phyloP scores from a whole-genome alignment of 2,888 invertebrate species.

The Sarcophaga variegata region DNA sequence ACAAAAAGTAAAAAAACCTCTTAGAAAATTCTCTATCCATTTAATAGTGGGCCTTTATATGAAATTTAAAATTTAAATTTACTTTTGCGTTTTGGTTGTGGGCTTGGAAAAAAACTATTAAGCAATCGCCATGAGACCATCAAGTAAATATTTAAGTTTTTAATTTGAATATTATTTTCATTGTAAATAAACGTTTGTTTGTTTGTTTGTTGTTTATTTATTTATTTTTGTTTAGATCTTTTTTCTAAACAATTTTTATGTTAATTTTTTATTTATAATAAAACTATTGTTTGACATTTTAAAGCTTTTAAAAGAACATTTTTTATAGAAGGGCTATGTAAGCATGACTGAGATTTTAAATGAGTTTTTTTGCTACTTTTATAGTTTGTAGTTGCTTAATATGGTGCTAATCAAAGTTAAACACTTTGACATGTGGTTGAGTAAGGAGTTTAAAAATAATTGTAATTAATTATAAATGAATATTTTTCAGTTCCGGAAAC shows the following conservation, averaged over 20 bases:
- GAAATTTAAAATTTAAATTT: constrained; percentile 8
- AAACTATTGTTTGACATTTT: constrained; percentile 42
- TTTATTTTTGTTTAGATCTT: constrained; percentile 6
- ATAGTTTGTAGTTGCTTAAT: constrained; percentile 32
- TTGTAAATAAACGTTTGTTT: constrained; percentile 11
- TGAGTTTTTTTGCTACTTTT: not conserved
- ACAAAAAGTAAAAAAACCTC: not conserved
- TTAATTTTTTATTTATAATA: constrained; percentile 45
- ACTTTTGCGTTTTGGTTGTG: not conserved
- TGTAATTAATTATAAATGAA: not conserved
- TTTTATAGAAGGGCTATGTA: not conserved
- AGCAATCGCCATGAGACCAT: constrained; percentile 21
- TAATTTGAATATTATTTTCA: constrained; percentile 33
- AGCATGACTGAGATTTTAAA: not conserved
- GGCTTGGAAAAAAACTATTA: not conserved
- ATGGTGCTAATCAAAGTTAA: constrained; percentile 48
- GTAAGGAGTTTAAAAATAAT: not conserved
- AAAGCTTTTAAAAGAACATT: constrained; percentile 35
- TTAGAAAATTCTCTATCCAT: not conserved
- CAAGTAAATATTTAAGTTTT: constrained; percentile 34
- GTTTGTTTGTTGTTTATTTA: not conserved
- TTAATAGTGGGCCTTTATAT: not conserved
- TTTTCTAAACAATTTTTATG: constrained; percentile 11
- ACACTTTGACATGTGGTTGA: not conserved
- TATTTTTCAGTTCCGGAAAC: not conserved